phyloP scores from a whole-genome alignment of 2,113 vertebrate genomes.

The Phoxinus phoxinus region DNA sequence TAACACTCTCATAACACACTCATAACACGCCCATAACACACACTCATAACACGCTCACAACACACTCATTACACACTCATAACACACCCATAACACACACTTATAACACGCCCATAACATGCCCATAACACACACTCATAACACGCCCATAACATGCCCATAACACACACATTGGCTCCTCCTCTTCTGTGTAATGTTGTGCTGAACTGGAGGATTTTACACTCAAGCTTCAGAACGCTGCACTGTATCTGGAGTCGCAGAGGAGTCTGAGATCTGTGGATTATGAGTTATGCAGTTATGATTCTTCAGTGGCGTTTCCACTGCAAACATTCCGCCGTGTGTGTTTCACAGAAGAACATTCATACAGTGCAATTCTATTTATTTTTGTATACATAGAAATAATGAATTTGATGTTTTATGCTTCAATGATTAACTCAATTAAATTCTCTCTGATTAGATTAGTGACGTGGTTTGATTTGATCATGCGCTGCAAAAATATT shows the following conservation, averaged over 20 bases:
- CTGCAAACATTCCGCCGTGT: too few species aligned
- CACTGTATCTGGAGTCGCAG: too few species aligned
- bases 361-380: background rate
- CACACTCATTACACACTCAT: rapidly evolving
- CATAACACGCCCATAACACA: too few species aligned
- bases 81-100: too few species aligned
- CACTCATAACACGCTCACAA: too few species aligned
- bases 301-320: background rate
- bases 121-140: too few species aligned
- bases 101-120: too few species aligned
- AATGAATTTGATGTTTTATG: background rate
- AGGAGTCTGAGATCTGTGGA: too few species aligned
- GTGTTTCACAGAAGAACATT: too few species aligned
- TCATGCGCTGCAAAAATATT: background rate
- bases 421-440: background rate
- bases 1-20: too few species aligned
- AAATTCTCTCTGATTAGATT: background rate
- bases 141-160: too few species aligned
- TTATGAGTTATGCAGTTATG: background rate
- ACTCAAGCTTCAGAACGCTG: background rate
- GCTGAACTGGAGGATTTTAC: background rate
- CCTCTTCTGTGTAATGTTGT: background rate
- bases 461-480: background rate
- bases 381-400: background rate
- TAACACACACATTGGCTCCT: too few species aligned